These are phyloP conservation scores for Galaxea fascicularis DNA, from an alignment of 92 coral and sea anemone species.

Conservation along the genomic window DNA sequence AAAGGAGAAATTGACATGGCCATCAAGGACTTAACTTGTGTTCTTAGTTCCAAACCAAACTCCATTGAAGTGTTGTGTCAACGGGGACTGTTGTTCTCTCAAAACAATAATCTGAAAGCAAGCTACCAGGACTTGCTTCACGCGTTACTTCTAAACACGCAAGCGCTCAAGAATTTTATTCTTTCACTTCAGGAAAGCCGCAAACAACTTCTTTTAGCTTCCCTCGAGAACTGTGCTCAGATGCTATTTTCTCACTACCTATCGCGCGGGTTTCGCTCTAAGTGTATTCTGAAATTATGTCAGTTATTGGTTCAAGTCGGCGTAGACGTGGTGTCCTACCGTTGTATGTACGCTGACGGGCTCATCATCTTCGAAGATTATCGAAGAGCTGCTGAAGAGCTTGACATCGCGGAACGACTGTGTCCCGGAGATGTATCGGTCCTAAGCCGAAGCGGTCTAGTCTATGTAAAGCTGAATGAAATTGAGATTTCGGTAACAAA, in stretches of 20 bases:
- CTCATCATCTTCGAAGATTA: slow-evolving; percentile 80
- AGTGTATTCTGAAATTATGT: slow-evolving; percentile 76
- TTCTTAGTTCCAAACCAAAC: slow-evolving; percentile 54
- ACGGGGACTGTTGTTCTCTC: slow-evolving; percentile 60
- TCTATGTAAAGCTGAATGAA: slow-evolving; percentile 78
- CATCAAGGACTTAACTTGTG: slow-evolving; percentile 58
- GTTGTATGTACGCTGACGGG: slow-evolving; percentile 87
- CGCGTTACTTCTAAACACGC: slow-evolving; percentile 68
- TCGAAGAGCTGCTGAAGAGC: slow-evolving; percentile 77
- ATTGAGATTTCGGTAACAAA: slow-evolving; percentile 64
- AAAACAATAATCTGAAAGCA: slow-evolving; percentile 42
- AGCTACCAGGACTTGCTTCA: slow-evolving; percentile 73
- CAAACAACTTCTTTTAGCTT: slow-evolving; percentile 61
- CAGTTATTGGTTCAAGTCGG: slow-evolving; percentile 76
- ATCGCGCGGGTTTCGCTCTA: slow-evolving; percentile 71
- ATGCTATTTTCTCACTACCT: slow-evolving; percentile 76
- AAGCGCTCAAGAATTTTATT: slow-evolving; percentile 67
- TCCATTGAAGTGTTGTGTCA: slow-evolving; percentile 65
- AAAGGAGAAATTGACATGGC: slow-evolving; percentile 59
- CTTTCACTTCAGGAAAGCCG: slow-evolving; percentile 64
- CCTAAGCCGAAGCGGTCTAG: slow-evolving; percentile 83
- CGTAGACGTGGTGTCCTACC: slow-evolving; percentile 66
- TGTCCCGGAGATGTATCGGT: slow-evolving; percentile 78
- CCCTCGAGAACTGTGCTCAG: slow-evolving; percentile 85
- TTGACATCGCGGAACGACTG: slow-evolving; percentile 73